These are phyloP conservation scores for Limanda limanda DNA, from an alignment of 2,113 vertebrate species.

Conservation along the genomic window DNA sequence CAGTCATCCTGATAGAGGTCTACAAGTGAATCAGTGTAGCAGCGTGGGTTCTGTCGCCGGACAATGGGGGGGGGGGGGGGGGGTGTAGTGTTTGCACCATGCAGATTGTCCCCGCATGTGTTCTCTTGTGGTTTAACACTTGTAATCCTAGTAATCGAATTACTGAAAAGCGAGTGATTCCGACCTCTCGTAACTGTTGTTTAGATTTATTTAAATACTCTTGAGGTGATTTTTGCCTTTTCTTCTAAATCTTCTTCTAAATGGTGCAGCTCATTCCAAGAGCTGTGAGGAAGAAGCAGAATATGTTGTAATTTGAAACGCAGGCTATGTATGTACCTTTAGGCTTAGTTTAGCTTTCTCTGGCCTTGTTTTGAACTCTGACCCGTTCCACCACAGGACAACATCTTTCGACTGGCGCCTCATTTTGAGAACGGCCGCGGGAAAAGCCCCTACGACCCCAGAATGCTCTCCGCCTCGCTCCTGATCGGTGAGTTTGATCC, in stretches of 20 bases:
- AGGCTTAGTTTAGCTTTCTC: slow-evolving; percentile 36
- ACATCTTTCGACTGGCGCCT: slow-evolving; percentile 91
- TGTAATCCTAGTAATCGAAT: slow-evolving; percentile 30
- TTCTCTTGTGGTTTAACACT: slow-evolving; percentile 35
- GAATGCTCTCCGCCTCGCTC: slow-evolving; percentile 93
- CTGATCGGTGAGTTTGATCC: slow-evolving; percentile 87
- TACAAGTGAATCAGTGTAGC: slow-evolving; percentile 69
- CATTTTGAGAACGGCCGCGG: slow-evolving; percentile 97
- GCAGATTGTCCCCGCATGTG: slow-evolving; percentile 24
- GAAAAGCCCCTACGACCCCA: slow-evolving; percentile 98
- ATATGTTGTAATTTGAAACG: slow-evolving; percentile 59
- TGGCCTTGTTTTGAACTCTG: slow-evolving; percentile 56
- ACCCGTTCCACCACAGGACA: slow-evolving; percentile 86
- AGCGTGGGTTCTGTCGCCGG: slow-evolving; percentile 14
- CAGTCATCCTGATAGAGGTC: slow-evolving; percentile 56
- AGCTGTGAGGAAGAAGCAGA: slow-evolving; percentile 26
- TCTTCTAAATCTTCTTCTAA: too few relatives aligned
- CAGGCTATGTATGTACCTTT: slow-evolving; percentile 50
- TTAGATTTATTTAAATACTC: slow-evolving; percentile 12
- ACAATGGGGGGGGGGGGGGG: slow-evolving; percentile 26
- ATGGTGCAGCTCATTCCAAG: slow-evolving; percentile 11
- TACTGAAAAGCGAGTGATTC: slow-evolving; percentile 11
- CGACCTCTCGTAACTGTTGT: background rate
- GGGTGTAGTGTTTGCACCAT: slow-evolving; percentile 16
- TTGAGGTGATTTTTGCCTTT: background rate